A percentile compares a stretch with the other conserved stretches of the same genome.
phyloP scores from a whole-genome alignment of 2,113 vertebrate species.

The Eulemur macaco region DNA sequence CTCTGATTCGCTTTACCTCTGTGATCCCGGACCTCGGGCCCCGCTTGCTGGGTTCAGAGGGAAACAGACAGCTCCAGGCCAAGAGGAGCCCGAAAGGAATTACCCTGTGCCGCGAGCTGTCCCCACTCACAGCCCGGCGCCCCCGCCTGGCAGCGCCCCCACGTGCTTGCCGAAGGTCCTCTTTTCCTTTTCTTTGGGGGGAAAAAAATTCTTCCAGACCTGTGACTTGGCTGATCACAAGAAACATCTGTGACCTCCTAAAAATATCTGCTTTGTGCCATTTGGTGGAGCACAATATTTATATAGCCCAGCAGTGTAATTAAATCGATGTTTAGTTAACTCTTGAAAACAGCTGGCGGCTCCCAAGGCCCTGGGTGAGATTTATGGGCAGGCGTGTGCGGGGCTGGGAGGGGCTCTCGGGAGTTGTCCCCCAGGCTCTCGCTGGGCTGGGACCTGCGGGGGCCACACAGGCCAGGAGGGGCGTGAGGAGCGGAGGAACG shows the following conservation, averaged over 20 bases:
- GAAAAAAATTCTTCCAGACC: slow-evolving; percentile 7
- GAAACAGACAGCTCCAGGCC: not conserved
- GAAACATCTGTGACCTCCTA: slow-evolving; percentile 72
- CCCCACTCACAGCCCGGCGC: not conserved
- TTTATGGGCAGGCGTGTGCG: slow-evolving; percentile 17
- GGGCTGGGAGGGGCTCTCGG: not conserved
- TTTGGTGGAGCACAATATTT: slow-evolving; percentile 75
- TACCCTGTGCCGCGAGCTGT: not conserved
- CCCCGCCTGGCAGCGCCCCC: fast-evolving
- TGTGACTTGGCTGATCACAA: slow-evolving; percentile 66
- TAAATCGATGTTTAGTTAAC: slow-evolving; percentile 73
- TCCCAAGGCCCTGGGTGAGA: slow-evolving; percentile 40
- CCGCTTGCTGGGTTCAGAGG: not conserved
- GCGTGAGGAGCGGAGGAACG: not conserved
- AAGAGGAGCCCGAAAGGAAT: not conserved
- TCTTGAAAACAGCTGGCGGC: slow-evolving; percentile 67
- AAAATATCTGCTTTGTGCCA: slow-evolving; percentile 74
- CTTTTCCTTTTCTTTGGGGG: not conserved
- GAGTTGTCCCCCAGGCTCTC: not conserved
- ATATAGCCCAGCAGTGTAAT: slow-evolving; percentile 63
- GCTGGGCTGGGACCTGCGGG: not conserved
- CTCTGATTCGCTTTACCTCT: not conserved
- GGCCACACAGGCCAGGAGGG: not conserved
- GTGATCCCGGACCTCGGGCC: not conserved
- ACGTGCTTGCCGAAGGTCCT: not conserved